phyloP scores from a whole-genome alignment of 1,140 invertebrate species.

The Pachyrhynchus sulphureomaculatus region DNA sequence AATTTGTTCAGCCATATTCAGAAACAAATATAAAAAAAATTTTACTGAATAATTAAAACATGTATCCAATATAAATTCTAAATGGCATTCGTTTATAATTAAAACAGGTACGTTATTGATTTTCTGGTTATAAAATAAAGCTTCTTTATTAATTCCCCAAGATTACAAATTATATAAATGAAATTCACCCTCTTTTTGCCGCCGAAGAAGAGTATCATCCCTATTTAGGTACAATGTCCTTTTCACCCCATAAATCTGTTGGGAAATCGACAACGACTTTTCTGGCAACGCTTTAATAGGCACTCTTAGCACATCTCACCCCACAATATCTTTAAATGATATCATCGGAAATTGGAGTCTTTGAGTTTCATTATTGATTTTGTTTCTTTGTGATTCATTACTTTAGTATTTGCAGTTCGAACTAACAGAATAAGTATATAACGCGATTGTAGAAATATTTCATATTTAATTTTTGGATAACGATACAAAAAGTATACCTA shows the following conservation, averaged over 20 bases:
- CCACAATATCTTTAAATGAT: not conserved
- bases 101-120: not conserved
- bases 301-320: not conserved
- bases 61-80: too few species aligned
- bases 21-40: too few species aligned
- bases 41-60: too few species aligned
- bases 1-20: too few species aligned
- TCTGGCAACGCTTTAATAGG: conserved; percentile 18
- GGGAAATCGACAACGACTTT: conserved; percentile 15
- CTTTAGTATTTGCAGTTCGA: too few species aligned
- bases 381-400: too few species aligned
- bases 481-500: too few species aligned
- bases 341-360: not conserved
- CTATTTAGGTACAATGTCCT: conserved; percentile 9
- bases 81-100: too few species aligned
- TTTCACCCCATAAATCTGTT: conserved; percentile 18
- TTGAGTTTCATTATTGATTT: too few species aligned
- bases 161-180: conserved; percentile 16
- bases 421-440: too few species aligned
- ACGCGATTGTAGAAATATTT: too few species aligned
- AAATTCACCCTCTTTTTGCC: conserved; percentile 12
- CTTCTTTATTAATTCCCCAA: conserved; percentile 1
- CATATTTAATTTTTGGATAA: too few species aligned
- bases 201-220: conserved; percentile 7
- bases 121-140: not conserved